These are phyloP conservation scores for Hippoglossus hippoglossus DNA, from an alignment of 2,797 vertebrate species.

Conservation along the genomic window DNA sequence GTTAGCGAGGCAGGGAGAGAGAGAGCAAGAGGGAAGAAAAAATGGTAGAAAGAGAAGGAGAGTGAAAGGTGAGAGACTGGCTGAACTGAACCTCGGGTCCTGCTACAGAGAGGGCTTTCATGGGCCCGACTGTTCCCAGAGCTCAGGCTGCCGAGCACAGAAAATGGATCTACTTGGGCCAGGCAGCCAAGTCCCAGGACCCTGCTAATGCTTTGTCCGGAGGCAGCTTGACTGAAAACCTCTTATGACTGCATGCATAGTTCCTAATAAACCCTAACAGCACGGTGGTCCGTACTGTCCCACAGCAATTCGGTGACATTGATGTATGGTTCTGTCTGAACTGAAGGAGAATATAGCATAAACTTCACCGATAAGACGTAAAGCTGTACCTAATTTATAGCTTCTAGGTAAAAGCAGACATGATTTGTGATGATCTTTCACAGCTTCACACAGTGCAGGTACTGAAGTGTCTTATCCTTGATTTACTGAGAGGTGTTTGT, in stretches of 20 bases:
- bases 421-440: conserved; percentile 22
- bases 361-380: conserved; percentile 17
- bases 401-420: conserved; percentile 5
- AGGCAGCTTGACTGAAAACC: conserved; percentile 35
- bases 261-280: conserved; percentile 45
- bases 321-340: conserved; percentile 31
- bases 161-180: conserved; percentile 68
- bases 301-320: conserved; percentile 27
- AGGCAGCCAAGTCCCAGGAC: conserved; percentile 52
- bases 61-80: conserved; percentile 73
- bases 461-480: conserved; percentile 3
- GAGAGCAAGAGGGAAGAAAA: not conserved
- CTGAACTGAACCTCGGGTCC: conserved; percentile 60
- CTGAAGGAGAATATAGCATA: conserved; percentile 8
- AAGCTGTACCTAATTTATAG: conserved; percentile 17
- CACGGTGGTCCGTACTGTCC: conserved; percentile 35
- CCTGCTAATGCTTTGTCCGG: conserved; percentile 47
- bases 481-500: conserved; percentile 21
- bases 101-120: conserved; percentile 79
- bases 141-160: conserved; percentile 46
- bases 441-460: not conserved
- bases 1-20: conserved; percentile 25
- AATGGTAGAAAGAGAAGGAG: not conserved
- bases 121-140: conserved; percentile 72
- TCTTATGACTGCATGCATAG: conserved; percentile 37